Conservation (phyloP, 2,888 invertebrate species). For the Dynastes maya region DNA sequence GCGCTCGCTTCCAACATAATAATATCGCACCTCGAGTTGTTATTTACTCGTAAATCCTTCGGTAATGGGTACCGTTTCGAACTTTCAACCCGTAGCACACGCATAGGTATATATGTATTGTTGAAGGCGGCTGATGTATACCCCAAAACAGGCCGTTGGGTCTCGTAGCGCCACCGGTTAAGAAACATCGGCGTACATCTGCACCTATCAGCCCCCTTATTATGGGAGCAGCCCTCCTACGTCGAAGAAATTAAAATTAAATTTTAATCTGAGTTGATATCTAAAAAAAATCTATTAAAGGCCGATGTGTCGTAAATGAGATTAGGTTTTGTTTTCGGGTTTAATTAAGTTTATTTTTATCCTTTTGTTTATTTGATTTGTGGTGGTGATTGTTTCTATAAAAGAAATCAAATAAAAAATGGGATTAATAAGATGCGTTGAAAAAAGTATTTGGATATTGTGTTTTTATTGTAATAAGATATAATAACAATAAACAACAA, state of each 20-base stretch:
- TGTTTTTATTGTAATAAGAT: no score
- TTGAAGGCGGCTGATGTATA: background rate
- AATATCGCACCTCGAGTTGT: constrained; percentile 59
- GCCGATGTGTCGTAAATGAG: background rate
- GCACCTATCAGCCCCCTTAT: background rate
- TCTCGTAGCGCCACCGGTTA: constrained; percentile 51
- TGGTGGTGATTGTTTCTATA: no score
- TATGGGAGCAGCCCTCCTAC: constrained; percentile 21
- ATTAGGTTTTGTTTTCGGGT: background rate
- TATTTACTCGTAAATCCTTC: constrained; percentile 57
- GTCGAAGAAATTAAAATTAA: constrained; percentile 24
- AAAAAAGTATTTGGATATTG: no score
- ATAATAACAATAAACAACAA: no score
- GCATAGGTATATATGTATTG: background rate
- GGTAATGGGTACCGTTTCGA: constrained; percentile 41
- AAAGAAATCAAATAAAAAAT: no score
- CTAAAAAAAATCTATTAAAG: constrained; percentile 23
- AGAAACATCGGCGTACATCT: constrained; percentile 8
- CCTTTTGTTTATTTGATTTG: no score
- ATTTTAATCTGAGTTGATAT: constrained; percentile 30
- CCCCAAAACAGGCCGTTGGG: constrained; percentile 45
- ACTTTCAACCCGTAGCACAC: no score
- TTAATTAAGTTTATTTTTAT: background rate
- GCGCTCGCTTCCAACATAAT: constrained; percentile 47
- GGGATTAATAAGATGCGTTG: no score